Conservation (phyloP, 2,113 vertebrate species). For the Eulemur rufifrons region DNA sequence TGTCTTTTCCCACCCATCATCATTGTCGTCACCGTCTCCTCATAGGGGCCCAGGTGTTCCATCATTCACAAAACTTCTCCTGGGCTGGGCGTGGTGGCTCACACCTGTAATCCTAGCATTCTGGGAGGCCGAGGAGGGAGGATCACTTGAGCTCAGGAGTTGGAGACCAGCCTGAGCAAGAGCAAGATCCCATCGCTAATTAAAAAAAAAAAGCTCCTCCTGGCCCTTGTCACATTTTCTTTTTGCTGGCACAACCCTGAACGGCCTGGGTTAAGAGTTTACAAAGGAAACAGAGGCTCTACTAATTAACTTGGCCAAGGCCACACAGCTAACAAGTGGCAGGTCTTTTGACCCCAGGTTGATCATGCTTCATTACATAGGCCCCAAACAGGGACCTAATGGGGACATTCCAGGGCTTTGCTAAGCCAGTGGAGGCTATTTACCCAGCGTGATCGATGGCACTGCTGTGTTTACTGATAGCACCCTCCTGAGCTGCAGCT, state of each 20-base stretch:
- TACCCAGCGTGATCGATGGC: neutral
- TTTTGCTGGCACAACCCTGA: neutral
- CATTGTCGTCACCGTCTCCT: neutral
- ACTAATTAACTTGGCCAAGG: neutral
- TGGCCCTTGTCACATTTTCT: neutral
- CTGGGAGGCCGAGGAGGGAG: no score
- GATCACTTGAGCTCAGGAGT: no score
- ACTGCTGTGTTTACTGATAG: neutral
- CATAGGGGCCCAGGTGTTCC: neutral
- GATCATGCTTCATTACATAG: fast-evolving
- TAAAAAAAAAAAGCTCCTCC: neutral
- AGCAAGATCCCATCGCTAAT: no score
- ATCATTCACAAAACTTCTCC: neutral
- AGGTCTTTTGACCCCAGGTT: neutral
- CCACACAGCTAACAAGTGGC: neutral
- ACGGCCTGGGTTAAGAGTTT: neutral
- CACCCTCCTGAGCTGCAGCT: neutral
- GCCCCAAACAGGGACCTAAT: neutral
- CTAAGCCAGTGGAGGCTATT: neutral
- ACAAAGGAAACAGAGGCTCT: neutral
- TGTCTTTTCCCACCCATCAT: neutral
- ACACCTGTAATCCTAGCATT: no score
- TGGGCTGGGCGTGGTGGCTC: no score
- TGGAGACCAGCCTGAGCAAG: no score
- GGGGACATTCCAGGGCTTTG: neutral